Base-by-base conservation (phyloP, 1,140 invertebrate genomes). In the Sarcophaga bullata region DNA sequence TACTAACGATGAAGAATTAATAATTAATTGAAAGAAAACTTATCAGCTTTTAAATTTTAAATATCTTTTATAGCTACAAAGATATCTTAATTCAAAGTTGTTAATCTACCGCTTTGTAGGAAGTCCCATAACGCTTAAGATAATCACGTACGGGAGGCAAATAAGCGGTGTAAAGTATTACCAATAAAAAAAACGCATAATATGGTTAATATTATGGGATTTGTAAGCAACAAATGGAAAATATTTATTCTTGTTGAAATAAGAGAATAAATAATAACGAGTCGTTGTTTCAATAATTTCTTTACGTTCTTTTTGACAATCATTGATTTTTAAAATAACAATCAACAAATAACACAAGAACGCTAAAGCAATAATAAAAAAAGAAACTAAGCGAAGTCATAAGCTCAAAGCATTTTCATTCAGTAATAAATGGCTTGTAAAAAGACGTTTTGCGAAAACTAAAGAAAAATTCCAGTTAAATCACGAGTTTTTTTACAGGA, bases 271-370 rank as follows among this genome's bases (percentile, higher is more conserved):
- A 81, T 52, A 81, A 81, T 81, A 81, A 81, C 80, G 80, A 81
- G 80, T 68, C 73, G 84, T 84, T 86, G 84, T 75, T 81, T 72
- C 82, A 75, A 62, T 52, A 25, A 49, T 84, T 83, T 80, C 11
- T 89, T 8, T 89, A n/a, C 85, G 87, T 88, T 88, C 86, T 87
- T 83, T 86, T 86, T 85, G 87, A 89, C 87, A 87, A 87, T 87
- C 85, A 80, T 86, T 86, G 82, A 87, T 81, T 73, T 83, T 25
- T 0, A 8, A 84, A 48, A 9, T 6, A 84, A 62, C 73, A 82
- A 83, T 81, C 80, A 84, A 83, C n/a, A 83, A 80, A 73, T 81
- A 81, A 73, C 75, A 78, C 75, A 78, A 78, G 75, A 78, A 78
- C 75, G 75, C 62, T 72, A 72, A 25, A 25, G 7, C 6, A 17